Evolutionary conservation across 2,888 invertebrate genomes (phyloP).

Genomic region (Gastracanthus pulcherrimus): DNA sequence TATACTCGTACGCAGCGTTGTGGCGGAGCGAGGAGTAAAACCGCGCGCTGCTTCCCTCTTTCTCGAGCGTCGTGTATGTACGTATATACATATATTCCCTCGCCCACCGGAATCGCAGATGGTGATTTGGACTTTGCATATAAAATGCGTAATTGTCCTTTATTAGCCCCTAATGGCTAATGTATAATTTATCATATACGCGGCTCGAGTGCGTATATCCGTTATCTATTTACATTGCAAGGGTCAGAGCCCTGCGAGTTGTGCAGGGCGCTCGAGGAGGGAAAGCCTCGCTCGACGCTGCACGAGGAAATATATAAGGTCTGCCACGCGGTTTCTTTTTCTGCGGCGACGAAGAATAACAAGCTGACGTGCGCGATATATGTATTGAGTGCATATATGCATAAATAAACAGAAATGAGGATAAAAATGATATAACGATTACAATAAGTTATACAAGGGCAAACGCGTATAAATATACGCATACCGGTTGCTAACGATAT

Average conservation of each 20-base stretch:
- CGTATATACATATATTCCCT: no score
- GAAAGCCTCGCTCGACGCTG: background rate
- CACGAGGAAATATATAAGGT: background rate
- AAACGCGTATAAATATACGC: no score
- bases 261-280: background rate
- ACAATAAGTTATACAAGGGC: constrained; percentile 30
- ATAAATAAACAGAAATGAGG: background rate
- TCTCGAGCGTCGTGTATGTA: no score
- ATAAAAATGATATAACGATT: constrained; percentile 14
- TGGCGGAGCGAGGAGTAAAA: no score
- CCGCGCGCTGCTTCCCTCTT: no score
- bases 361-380: no score
- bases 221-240: constrained; percentile 21
- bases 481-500: background rate
- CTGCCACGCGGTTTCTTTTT: background rate
- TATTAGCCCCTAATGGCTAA: constrained; percentile 35
- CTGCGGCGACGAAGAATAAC: no score
- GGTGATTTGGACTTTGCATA: constrained; percentile 31
- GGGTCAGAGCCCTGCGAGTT: background rate
- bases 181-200: constrained; percentile 42
- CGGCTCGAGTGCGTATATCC: background rate
- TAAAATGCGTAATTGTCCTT: constrained; percentile 42
- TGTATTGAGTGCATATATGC: no score
- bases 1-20: no score
- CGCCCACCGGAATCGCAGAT: constrained; percentile 39